Evolutionary conservation across 2,888 invertebrate genomes (phyloP), one percentile per base, ranked within the genome.

Genomic region (Meganola albula): DNA sequence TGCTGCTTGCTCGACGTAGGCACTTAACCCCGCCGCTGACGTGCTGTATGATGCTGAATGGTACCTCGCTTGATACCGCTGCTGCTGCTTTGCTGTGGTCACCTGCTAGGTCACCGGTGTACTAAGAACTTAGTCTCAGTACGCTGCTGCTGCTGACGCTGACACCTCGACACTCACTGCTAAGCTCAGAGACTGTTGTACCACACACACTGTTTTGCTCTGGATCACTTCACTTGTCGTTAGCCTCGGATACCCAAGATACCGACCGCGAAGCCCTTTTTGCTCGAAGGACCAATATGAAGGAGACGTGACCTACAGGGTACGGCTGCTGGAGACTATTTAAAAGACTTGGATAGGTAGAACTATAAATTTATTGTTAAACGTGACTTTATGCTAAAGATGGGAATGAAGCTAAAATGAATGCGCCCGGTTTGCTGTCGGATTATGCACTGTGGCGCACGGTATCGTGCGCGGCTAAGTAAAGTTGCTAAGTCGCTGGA

Each of bases 231-330:
- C 20, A 20, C 20, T 20, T 20, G 20, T 7, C 20, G 20, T 7
- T 7, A 20, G 20, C 20, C 20, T 20, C 20, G 20, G 20, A 20
- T 20, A 20, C 20, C 20, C 20, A 20, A 20, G n/a, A 7, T 20
- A 20, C 20, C 20, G 20, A 20, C 20, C 8, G 20, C 20, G 8
- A 20, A 20, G 20, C n/a, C 20, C 20, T 20, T 3, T n/a, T 5
- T 20, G n/a, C 20, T 20, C 20, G 20, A 20, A 20, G 20, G 20
- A 20, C 20, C 20, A 20, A 20, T 20, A 20, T 20, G 20, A n/a
- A 7, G 20, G 20, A 7, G 20, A 20, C 20, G 20, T 20, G 8
- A 20, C 20, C 20, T 20, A 20, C 8, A n/a, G 20, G 20, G 20
- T 20, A 20, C 20, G 20, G 20, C 20, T 20, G 3, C 3, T 20